phyloP scores from a whole-genome alignment of 2,113 vertebrate species.

The Mesembrinibis cayennensis region DNA sequence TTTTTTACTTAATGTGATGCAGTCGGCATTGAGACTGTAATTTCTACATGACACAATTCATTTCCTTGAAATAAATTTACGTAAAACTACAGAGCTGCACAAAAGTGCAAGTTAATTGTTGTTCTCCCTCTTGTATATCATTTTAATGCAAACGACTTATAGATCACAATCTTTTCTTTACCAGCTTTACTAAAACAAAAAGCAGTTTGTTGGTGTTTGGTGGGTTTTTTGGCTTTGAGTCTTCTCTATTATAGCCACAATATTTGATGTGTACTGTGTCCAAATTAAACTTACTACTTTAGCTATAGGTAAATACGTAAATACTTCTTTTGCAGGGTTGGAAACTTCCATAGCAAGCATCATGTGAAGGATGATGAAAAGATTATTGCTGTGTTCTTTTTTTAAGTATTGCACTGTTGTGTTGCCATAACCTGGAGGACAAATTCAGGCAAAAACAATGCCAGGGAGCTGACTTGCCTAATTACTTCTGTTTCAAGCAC shows the following conservation, averaged over 20 bases:
- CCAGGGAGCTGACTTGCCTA: neutral
- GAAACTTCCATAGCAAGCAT: neutral
- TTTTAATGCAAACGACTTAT: neutral
- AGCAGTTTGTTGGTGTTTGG: neutral
- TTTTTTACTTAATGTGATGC: neutral
- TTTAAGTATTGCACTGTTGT: neutral
- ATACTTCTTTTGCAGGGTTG: neutral
- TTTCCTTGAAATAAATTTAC: slow-evolving; percentile 22
- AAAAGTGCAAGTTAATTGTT: neutral
- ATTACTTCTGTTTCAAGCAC: neutral
- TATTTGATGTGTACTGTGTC: neutral
- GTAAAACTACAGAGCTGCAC: neutral
- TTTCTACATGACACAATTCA: neutral
- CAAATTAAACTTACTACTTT: neutral
- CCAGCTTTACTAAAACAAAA: neutral
- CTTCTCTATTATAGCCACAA: neutral
- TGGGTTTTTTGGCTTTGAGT: neutral
- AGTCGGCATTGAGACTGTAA: neutral
- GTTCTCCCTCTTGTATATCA: neutral
- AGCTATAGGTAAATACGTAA: neutral
- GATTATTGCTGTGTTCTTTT: neutral
- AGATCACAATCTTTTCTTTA: neutral
- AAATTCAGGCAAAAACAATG: neutral
- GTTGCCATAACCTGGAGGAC: neutral
- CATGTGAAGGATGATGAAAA: neutral